These are phyloP conservation scores for Urophycis tenuis DNA, from an alignment of 2,797 vertebrate genomes.

Conservation along the genomic window DNA sequence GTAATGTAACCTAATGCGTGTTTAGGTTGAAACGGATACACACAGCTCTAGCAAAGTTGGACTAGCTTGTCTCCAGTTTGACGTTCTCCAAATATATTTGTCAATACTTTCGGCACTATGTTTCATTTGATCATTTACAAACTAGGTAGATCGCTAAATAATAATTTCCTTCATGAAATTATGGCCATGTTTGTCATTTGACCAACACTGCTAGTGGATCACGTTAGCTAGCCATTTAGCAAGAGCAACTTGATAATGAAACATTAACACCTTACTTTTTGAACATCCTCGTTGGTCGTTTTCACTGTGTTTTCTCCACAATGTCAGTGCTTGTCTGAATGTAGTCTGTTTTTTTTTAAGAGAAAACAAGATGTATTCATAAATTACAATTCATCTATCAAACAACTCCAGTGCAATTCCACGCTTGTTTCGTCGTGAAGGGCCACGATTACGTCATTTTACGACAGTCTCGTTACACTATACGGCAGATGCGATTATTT, in stretches of 20 bases:
- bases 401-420: constrained; percentile 23
- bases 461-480: constrained; percentile 31
- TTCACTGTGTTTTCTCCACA: constrained; percentile 22
- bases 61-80: neutral
- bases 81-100: neutral
- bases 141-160: neutral
- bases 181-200: neutral
- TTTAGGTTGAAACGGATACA: neutral
- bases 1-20: neutral
- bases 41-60: neutral
- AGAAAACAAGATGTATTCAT: constrained; percentile 1
- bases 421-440: constrained; percentile 43
- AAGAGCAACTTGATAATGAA: constrained; percentile 26
- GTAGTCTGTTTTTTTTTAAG: neutral
- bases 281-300: constrained; percentile 67
- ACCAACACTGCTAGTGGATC: neutral
- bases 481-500: constrained; percentile 21
- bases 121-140: neutral
- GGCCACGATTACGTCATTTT: constrained; percentile 43
- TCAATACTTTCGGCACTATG: neutral
- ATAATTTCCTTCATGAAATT: neutral
- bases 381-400: constrained; percentile 21
- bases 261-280: constrained; percentile 67
- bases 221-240: constrained; percentile 32
- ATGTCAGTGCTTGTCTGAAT: constrained; percentile 4